phyloP scores from a whole-genome alignment of 2,113 vertebrate genomes.

The Oreocharis arfaki region DNA sequence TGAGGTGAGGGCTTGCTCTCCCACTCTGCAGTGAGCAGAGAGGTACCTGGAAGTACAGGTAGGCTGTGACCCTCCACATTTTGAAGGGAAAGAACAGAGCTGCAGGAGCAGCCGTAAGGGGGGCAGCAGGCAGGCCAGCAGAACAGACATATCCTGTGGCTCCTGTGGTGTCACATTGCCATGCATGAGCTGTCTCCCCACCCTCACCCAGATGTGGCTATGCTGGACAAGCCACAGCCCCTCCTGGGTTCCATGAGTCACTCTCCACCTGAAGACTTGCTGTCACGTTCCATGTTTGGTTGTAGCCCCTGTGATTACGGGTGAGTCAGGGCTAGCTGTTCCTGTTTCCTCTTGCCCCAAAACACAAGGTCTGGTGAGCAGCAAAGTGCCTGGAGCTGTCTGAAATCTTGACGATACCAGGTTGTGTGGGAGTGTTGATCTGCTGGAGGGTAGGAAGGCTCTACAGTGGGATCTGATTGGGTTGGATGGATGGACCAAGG shows the following conservation, averaged over 20 bases:
- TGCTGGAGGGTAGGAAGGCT: not conserved
- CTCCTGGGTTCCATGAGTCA: not conserved
- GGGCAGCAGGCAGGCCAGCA: not conserved
- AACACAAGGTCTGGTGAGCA: not conserved
- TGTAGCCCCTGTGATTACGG: not conserved
- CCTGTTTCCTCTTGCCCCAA: not conserved
- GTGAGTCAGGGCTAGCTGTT: not conserved
- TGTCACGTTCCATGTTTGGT: fast-evolving
- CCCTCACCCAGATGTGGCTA: not conserved
- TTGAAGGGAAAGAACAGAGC: not conserved
- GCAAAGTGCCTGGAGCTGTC: not conserved
- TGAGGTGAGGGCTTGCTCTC: not conserved
- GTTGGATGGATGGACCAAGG: not conserved
- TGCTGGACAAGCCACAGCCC: not conserved
- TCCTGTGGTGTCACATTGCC: fast-evolving
- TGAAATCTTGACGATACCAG: not conserved
- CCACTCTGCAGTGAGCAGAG: not conserved
- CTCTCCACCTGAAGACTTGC: not conserved
- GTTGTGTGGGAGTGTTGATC: not conserved
- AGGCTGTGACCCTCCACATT: fast-evolving
- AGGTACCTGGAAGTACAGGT: not conserved
- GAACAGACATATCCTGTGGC: not conserved
- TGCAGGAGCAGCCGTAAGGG: not conserved
- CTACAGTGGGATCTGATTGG: not conserved
- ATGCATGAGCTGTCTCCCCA: not conserved